Conservation (phyloP, 2,113 vertebrate genomes). For the Hippocampus barbouri region DNA sequence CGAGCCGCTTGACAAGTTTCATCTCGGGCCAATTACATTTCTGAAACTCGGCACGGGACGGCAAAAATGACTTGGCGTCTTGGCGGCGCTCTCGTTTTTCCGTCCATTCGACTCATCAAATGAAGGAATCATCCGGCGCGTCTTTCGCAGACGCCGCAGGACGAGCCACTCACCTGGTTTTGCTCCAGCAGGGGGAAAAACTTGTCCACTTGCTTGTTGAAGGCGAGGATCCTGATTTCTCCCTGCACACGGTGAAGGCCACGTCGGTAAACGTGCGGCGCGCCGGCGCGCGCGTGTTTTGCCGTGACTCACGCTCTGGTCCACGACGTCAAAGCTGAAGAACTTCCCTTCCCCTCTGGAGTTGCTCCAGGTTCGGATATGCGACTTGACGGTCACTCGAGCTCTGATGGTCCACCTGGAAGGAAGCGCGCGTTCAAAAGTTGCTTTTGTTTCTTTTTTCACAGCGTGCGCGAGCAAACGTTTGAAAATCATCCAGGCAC, state of each 20-base stretch:
- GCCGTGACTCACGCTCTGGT: constrained; percentile 86
- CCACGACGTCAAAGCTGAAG: constrained; percentile 89
- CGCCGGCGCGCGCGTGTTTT: no score
- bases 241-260: constrained; percentile 71
- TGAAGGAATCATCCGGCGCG: no score
- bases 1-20: no score
- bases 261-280: background rate
- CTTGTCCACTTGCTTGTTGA: constrained; percentile 93
- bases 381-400: constrained; percentile 88
- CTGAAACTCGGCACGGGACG: no score
- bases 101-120: no score
- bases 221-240: constrained; percentile 92
- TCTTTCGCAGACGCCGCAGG: no score
- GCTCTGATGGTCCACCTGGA: constrained; percentile 91
- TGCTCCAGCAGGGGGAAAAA: constrained; percentile 90
- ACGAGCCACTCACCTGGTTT: constrained; percentile 81
- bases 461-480: background rate
- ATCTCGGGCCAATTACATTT: no score
- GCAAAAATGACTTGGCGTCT: no score
- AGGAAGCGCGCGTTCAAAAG: background rate
- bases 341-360: constrained; percentile 92
- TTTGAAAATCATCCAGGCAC: background rate
- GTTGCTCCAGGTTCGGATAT: constrained; percentile 91
- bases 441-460: background rate
- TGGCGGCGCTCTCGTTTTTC: no score